These are phyloP conservation scores for Acanthopagrus latus DNA, from an alignment of 2,797 vertebrate species.

Conservation along the genomic window DNA sequence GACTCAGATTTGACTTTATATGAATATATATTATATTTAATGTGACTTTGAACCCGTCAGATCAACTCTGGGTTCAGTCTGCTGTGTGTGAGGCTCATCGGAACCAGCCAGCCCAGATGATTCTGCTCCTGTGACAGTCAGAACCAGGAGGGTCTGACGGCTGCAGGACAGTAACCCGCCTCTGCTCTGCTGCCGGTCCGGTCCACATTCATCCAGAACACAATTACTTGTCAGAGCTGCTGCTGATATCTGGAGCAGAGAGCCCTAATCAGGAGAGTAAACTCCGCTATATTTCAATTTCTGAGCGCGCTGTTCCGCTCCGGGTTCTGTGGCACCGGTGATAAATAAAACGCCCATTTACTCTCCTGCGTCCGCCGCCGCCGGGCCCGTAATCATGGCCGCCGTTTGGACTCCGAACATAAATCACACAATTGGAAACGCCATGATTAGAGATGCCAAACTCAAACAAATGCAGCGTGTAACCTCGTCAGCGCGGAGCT, in stretches of 20 bases:
- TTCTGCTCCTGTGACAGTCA: too few relatives aligned
- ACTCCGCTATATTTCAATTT: conserved; percentile 99
- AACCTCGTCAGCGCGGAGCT: conserved; percentile 85
- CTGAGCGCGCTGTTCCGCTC: conserved; percentile 97
- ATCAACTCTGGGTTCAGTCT: too few relatives aligned
- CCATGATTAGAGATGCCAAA: conserved; percentile 92
- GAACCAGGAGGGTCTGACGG: too few relatives aligned
- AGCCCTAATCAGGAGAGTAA: conserved; percentile 99
- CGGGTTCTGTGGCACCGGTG: conserved; percentile 93
- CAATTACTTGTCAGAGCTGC: conserved; percentile 93
- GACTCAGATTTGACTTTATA: too few relatives aligned
- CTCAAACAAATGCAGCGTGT: conserved; percentile 79
- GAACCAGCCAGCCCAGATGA: too few relatives aligned
- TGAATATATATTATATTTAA: too few relatives aligned
- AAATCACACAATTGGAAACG: conserved; percentile 94
- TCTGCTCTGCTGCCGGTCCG: conserved; percentile 87
- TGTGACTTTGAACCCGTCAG: too few relatives aligned
- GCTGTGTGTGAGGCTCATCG: too few relatives aligned
- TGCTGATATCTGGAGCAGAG: conserved; percentile 93
- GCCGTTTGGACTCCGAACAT: conserved; percentile 90
- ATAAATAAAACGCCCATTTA: conserved; percentile 99
- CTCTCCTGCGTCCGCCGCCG: conserved; percentile 87
- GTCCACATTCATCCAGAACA: conserved; percentile 94
- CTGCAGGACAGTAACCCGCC: neutral
- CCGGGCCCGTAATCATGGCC: conserved; percentile 92